Percentiles rank a stretch among this genome's conserved stretches.
phyloP scores from a whole-genome alignment of 2,888 invertebrate genomes.

The Augochlorella aurata region DNA sequence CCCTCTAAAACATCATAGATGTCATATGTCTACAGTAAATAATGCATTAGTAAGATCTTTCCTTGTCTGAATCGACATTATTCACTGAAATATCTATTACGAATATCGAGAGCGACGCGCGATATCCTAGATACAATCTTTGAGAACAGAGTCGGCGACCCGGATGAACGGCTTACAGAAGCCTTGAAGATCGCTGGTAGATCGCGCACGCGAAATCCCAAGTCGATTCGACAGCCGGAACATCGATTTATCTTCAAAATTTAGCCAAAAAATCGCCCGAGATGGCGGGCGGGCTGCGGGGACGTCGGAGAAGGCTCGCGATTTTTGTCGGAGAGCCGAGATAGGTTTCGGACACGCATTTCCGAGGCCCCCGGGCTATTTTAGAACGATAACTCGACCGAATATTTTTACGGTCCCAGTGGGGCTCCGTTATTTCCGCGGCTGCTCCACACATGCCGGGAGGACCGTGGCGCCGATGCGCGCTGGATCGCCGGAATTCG shows the following conservation, averaged over 20 bases:
- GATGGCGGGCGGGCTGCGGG: background rate
- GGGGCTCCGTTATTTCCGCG: constrained; percentile 18
- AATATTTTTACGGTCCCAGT: constrained; percentile 5
- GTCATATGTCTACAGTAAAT: too few species aligned
- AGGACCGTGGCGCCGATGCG: constrained; percentile 11
- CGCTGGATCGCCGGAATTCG: constrained; percentile 48
- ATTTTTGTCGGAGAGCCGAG: background rate
- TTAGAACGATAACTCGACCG: constrained; percentile 15
- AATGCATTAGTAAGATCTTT: too few species aligned
- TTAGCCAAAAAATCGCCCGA: background rate
- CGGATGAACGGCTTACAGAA: background rate
- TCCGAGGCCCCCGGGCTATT: background rate
- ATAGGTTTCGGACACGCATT: constrained; percentile 2
- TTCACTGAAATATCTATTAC: too few species aligned
- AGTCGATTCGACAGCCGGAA: background rate
- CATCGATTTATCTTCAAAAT: background rate
- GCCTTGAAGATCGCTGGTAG: constrained; percentile 1
- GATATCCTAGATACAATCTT: background rate
- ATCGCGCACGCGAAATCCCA: background rate
- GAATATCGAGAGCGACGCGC: too few species aligned
- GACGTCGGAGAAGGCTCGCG: background rate
- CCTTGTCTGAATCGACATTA: too few species aligned
- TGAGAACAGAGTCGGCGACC: background rate
- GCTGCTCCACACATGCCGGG: background rate
- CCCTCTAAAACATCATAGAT: too few species aligned